Percentiles rank a stretch among this genome's conserved stretches.
These are phyloP conservation scores for Drosophila cardini DNA, from an alignment of 1,140 invertebrate genomes.

Conservation along the genomic window DNA sequence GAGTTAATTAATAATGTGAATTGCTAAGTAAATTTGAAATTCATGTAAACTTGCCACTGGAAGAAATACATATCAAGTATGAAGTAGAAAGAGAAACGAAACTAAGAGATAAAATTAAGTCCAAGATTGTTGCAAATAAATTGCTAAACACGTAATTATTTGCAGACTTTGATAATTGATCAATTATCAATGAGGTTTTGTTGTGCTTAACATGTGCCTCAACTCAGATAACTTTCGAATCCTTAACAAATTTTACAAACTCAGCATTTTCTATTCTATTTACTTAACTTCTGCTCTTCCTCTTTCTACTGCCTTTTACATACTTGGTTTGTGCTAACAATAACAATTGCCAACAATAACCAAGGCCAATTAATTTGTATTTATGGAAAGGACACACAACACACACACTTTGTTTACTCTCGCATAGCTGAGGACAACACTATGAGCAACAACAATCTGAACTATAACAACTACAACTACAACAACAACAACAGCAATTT, in stretches of 20 bases:
- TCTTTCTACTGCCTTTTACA: not conserved
- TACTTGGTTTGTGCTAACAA: conserved; percentile 2
- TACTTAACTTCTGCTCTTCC: too few species aligned
- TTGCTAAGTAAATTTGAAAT: too few species aligned
- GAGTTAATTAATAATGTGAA: too few species aligned
- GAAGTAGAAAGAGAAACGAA: too few species aligned
- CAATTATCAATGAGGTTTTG: conserved; percentile 13
- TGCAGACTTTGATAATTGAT: conserved; percentile 8
- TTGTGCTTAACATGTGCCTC: not conserved
- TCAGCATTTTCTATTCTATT: too few species aligned
- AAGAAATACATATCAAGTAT: too few species aligned
- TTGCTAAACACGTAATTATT: conserved; percentile 3
- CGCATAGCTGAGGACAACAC: conserved; percentile 11
- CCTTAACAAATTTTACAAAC: too few species aligned
- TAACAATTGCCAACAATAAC: conserved; percentile 34
- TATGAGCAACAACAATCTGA: conserved; percentile 5
- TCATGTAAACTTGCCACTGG: too few species aligned
- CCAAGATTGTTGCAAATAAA: not conserved
- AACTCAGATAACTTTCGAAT: not conserved
- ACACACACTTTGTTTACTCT: conserved; percentile 33
- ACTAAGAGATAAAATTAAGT: not conserved
- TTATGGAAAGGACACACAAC: conserved; percentile 34
- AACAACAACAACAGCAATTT: conserved; percentile 3
- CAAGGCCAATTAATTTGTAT: conserved; percentile 57
- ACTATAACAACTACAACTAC: not conserved